A percentile compares a stretch with the other conserved stretches of the same genome.
Evolutionary conservation across 2,888 invertebrate species (phyloP).

Genomic region (Mythimna albipuncta): DNA sequence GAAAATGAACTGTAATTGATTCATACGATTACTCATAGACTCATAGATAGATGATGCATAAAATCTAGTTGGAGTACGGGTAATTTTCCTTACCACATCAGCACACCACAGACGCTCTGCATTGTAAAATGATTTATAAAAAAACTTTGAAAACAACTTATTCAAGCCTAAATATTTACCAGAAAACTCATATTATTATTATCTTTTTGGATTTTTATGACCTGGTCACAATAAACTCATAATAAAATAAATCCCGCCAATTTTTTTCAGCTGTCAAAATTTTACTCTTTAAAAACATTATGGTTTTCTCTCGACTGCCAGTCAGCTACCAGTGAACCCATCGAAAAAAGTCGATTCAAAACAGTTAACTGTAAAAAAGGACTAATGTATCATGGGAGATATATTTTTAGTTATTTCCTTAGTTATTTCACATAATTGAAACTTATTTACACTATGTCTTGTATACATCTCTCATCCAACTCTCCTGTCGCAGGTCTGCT

Average conservation of each 20-base stretch:
- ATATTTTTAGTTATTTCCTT: no score
- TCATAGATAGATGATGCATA: not conserved
- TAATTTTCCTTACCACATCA: not conserved
- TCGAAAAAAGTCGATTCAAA: not conserved
- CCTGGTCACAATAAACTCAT: no score
- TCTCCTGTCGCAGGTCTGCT: no score
- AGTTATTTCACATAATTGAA: no score
- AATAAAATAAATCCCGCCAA: constrained; percentile 9
- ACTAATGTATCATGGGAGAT: not conserved
- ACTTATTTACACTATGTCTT: no score
- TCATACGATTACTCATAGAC: no score
- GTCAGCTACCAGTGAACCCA: not conserved
- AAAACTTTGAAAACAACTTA: no score
- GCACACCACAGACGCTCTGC: not conserved
- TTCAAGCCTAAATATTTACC: no score
- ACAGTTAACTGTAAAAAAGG: not conserved
- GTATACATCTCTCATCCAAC: no score
- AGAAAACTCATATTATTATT: not conserved
- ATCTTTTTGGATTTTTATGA: no score
- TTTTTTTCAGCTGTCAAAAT: not conserved
- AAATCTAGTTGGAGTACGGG: not conserved
- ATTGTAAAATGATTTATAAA: not conserved
- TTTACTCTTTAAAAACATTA: no score
- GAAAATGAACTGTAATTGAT: no score
- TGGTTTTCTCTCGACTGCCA: not conserved